These are phyloP conservation scores for Hyposmocoma kahamanoa DNA, from an alignment of 1,140 invertebrate species.

Conservation along the genomic window DNA sequence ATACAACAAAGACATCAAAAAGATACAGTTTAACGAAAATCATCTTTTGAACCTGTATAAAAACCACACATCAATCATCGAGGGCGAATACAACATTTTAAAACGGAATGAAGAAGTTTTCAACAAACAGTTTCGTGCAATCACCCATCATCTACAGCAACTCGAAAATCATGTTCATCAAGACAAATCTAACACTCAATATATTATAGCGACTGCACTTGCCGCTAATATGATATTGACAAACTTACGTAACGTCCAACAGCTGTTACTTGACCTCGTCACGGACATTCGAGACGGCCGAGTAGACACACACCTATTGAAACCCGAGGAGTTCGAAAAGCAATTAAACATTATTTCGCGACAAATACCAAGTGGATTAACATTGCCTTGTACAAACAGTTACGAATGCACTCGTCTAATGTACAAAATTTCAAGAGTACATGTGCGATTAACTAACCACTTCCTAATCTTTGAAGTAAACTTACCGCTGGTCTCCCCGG, in stretches of 20 bases:
- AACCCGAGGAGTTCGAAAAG: neutral
- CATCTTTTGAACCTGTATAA: neutral
- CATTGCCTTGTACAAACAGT: neutral
- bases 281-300: neutral
- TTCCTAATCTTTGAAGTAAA: slow-evolving; percentile 2
- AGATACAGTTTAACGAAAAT: neutral
- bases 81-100: neutral
- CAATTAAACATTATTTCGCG: neutral
- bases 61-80: neutral
- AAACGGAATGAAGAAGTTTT: neutral
- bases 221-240: neutral
- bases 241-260: neutral
- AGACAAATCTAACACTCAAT: neutral
- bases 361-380: neutral
- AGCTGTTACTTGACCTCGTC: neutral
- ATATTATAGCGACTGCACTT: neutral
- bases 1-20: neutral
- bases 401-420: neutral
- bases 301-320: neutral
- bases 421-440: neutral
- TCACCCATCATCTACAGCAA: neutral
- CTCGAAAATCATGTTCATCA: neutral
- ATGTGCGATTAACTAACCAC: neutral
- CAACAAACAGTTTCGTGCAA: neutral
- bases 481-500: neutral